phyloP scores from a whole-genome alignment of 2,113 vertebrate species.

The Chelonoidis abingdonii region DNA sequence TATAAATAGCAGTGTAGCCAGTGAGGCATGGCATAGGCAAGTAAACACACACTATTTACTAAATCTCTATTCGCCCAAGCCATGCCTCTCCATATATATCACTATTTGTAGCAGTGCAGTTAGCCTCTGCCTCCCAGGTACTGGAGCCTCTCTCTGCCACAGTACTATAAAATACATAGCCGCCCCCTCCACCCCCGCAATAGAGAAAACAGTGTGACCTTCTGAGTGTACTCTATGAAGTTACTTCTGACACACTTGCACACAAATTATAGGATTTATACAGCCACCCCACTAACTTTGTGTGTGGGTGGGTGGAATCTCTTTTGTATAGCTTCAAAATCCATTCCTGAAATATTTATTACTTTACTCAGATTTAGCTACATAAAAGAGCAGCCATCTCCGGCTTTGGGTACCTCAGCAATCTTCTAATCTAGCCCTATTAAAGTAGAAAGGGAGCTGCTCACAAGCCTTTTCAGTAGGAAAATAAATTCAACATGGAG shows the following conservation, averaged over 20 bases:
- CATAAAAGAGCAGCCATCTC: conserved; percentile 27
- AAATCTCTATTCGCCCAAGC: too few species aligned
- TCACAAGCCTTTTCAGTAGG: not conserved
- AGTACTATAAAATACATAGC: not conserved
- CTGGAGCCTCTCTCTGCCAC: not conserved
- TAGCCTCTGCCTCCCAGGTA: not conserved
- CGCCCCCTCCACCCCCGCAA: fast-evolving
- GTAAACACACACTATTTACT: too few species aligned
- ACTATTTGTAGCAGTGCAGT: not conserved
- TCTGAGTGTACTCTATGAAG: not conserved
- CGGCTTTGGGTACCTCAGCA: not conserved
- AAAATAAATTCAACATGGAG: not conserved
- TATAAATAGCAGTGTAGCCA: too few species aligned
- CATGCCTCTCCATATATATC: too few species aligned
- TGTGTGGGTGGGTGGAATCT: not conserved
- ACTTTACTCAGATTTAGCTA: not conserved
- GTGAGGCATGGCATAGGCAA: too few species aligned
- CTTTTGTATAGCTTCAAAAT: not conserved
- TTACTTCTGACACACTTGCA: fast-evolving
- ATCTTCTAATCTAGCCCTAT: not conserved
- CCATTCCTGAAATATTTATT: too few species aligned
- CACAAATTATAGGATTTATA: fast-evolving
- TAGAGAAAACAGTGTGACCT: not conserved
- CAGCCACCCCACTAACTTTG: not conserved
- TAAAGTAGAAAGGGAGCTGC: not conserved